A percentile compares a stretch with the other conserved stretches of the same genome.
These are phyloP conservation scores for Sebastolobus alascanus DNA, from an alignment of 2,797 vertebrate genomes.

Conservation along the genomic window DNA sequence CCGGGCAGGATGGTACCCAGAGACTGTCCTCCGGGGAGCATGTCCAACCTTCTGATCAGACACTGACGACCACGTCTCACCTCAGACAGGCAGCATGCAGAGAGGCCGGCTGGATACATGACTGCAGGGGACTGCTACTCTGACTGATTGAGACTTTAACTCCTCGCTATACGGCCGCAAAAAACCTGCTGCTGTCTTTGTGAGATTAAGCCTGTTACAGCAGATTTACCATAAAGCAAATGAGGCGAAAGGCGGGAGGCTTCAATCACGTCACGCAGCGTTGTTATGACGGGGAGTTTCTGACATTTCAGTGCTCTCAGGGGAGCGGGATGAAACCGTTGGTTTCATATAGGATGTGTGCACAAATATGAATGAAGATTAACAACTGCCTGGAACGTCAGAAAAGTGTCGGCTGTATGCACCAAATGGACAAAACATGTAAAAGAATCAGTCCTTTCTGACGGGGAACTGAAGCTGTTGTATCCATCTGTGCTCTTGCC, in stretches of 20 bases:
- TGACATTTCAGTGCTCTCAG: conserved; percentile 18
- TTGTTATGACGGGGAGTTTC: background rate
- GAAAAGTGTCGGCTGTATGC: background rate
- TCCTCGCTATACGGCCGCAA: conserved; percentile 13
- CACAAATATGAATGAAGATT: background rate
- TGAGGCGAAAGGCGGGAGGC: conserved; percentile 7
- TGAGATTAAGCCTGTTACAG: conserved; percentile 36
- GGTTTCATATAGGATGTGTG: background rate
- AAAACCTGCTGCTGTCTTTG: conserved; percentile 15
- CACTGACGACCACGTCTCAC: conserved; percentile 13
- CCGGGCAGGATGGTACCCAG: background rate
- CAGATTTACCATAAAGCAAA: conserved; percentile 47
- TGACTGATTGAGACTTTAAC: conserved; percentile 40
- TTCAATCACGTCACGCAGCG: background rate
- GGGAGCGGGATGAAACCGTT: background rate
- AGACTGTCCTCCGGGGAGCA: background rate
- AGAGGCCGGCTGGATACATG: conserved; percentile 14
- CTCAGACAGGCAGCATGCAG: conserved; percentile 1
- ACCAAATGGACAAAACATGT: background rate
- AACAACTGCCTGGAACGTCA: background rate
- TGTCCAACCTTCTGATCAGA: conserved; percentile 13
- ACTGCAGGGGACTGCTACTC: conserved; percentile 25
- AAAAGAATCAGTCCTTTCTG: too few relatives aligned
- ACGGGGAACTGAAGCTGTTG: too few relatives aligned
- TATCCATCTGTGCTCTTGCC: too few relatives aligned